Evolutionary conservation across 2,113 vertebrate species (phyloP), one percentile per base, ranked within the genome.

Genomic region (Brachyhypopomus gauderio): DNA sequence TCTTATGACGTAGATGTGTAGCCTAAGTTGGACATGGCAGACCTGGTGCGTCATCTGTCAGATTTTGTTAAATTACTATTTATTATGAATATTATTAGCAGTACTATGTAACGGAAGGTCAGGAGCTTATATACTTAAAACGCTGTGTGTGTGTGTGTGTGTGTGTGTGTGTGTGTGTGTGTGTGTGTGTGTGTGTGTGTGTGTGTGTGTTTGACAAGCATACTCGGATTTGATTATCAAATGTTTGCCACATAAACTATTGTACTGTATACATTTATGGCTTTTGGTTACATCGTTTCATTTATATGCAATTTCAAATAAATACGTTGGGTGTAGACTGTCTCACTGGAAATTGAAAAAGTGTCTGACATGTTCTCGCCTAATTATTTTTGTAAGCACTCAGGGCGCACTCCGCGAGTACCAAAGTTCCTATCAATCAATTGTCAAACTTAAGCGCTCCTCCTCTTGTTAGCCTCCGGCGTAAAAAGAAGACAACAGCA

Each of bases 401-500:
- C 27, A 62, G 80, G 62, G 63, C 55, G 41, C 78, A 67, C 59
- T 70, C 72, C 41, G 23, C 19, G 19, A 80, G 20, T 52, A 36
- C 9, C 7, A 58, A 55, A 36, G 25, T 71, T 75, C 34, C 23
- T 77, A 85, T 83, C 83, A 64, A 67, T 83, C 78, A 79, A 23
- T 75, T 83, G 81, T 81, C 81, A 79, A 79, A 55, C 27, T 1
- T 1, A 45, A 23, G 16, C 56, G 22, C 72, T 84, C 30, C 70
- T 80, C 55, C 60, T 75, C 69, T 83, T 75, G 66, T 77, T 83
- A 79, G 71, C 75, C 73, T 14, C 55, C 9, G 62, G 55, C 58
- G 64, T 75, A 48, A 79, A 81, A 48, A 79, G 79, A 79, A 78
- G 60, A 76, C 56, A 78, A 76, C 71, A 79, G 75, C 77, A 77